These are phyloP conservation scores for Apamea monoglypha DNA, from an alignment of 2,888 invertebrate genomes.

Conservation along the genomic window DNA sequence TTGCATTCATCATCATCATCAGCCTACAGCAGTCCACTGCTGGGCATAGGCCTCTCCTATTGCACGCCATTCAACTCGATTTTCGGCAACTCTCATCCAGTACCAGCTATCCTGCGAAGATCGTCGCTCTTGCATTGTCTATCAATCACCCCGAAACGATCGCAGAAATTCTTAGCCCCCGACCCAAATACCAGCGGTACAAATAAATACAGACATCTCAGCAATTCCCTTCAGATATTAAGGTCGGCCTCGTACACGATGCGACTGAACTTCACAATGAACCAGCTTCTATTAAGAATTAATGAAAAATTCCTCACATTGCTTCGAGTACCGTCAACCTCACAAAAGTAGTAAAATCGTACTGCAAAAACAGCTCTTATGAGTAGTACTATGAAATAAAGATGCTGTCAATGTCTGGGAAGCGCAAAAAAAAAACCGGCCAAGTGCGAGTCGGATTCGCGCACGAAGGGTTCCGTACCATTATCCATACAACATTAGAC, in stretches of 20 bases:
- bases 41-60: too few relatives aligned
- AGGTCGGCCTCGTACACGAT: constrained; percentile 1
- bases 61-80: too few relatives aligned
- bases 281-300: constrained; percentile 12
- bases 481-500: too few relatives aligned
- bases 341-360: too few relatives aligned
- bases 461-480: too few relatives aligned
- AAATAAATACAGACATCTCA: not conserved
- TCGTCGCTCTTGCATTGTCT: too few relatives aligned
- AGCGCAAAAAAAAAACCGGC: too few relatives aligned
- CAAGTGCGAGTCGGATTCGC: too few relatives aligned
- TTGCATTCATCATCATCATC: too few relatives aligned
- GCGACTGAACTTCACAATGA: constrained; percentile 13
- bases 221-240: constrained; percentile 9
- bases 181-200: not conserved
- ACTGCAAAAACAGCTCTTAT: not conserved
- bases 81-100: too few relatives aligned
- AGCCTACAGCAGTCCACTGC: too few relatives aligned
- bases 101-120: too few relatives aligned
- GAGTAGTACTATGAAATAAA: not conserved
- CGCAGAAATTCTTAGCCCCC: not conserved
- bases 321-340: not conserved
- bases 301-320: constrained; percentile 56
- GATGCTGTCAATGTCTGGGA: not conserved
- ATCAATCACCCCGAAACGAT: not conserved